Percentiles rank a stretch among this genome's conserved stretches.
These are phyloP conservation scores for Megaptera novaeangliae DNA, from an alignment of 2,113 vertebrate species.

Conservation along the genomic window DNA sequence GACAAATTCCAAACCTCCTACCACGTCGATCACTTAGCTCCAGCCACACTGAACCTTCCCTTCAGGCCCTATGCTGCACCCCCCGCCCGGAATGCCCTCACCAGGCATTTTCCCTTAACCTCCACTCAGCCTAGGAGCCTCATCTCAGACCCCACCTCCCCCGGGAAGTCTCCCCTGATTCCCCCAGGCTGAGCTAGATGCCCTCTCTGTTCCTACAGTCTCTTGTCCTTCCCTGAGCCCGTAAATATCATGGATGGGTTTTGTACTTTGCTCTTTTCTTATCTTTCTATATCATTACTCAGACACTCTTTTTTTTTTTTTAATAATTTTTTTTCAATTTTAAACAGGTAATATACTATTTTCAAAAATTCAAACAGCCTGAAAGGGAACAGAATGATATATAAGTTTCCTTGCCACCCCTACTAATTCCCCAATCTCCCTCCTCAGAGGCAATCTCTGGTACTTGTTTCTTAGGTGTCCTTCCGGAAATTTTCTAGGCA, in stretches of 20 bases:
- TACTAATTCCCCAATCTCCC: background rate
- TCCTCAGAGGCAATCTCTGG: background rate
- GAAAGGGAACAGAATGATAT: background rate
- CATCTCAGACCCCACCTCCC: background rate
- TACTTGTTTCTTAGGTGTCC: background rate
- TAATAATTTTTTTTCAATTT: background rate
- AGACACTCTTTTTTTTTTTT: background rate
- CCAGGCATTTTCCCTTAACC: background rate
- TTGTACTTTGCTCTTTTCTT: background rate
- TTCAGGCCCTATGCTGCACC: background rate
- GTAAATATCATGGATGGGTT: background rate
- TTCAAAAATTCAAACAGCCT: background rate
- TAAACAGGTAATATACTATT: background rate
- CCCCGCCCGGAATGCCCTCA: background rate
- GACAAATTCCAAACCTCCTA: background rate
- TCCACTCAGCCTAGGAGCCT: background rate
- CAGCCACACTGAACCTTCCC: background rate
- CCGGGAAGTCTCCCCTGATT: background rate
- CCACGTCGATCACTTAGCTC: background rate
- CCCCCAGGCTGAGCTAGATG: background rate
- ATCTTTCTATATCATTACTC: background rate
- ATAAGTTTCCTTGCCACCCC: background rate
- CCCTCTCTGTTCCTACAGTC: background rate
- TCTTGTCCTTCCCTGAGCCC: background rate
- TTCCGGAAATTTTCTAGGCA: background rate